Conservation (phyloP, 2,797 vertebrate genomes). For the Halcyon chelicuti region DNA sequence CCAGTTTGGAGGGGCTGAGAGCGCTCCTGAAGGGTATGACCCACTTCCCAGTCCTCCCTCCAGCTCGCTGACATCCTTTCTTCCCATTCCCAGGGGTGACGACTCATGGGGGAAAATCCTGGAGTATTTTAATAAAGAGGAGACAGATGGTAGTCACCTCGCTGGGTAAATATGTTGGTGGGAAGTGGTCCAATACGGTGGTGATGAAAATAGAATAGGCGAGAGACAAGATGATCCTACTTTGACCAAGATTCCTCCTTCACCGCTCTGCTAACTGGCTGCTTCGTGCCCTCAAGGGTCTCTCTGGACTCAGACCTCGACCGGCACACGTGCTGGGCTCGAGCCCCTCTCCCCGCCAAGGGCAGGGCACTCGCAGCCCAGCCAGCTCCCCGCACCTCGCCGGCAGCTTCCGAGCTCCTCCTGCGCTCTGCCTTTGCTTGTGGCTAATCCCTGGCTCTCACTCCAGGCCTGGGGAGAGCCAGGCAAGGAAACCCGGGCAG, state of each 20-base stretch:
- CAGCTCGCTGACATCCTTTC: constrained; percentile 53
- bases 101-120: constrained; percentile 47
- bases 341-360: background rate
- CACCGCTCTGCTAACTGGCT: rapidly evolving
- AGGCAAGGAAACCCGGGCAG: background rate
- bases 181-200: background rate
- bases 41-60: constrained; percentile 53
- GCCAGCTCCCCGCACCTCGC: background rate
- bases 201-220: background rate
- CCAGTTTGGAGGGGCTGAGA: constrained; percentile 49
- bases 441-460: background rate
- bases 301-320: background rate
- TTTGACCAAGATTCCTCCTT: background rate
- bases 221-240: background rate
- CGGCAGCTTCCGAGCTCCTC: background rate
- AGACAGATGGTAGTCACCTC: constrained; percentile 62
- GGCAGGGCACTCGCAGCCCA: background rate
- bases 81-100: constrained; percentile 9
- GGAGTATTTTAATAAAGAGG: constrained; percentile 56
- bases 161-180: background rate
- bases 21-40: constrained; percentile 45
- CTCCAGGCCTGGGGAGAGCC: background rate
- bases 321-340: rapidly evolving
- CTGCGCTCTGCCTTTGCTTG: rapidly evolving
- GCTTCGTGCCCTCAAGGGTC: background rate